Evolutionary conservation across 2,888 invertebrate species (phyloP).

Genomic region (Ephialtes manifestator): DNA sequence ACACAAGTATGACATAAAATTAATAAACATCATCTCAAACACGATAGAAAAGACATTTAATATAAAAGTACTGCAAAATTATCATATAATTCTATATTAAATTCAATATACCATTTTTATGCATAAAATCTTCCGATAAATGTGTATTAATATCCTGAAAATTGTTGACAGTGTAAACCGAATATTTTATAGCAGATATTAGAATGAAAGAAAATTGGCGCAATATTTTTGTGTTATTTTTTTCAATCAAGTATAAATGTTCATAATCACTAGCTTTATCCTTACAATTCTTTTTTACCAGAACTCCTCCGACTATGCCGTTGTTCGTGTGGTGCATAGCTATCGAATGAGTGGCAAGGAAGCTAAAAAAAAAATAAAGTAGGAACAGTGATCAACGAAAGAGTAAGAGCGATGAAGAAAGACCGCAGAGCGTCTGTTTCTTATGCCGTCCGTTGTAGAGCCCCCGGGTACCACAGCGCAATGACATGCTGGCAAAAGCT

Average conservation of each 20-base stretch:
- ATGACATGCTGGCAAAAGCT: constrained; percentile 82
- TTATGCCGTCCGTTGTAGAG: constrained; percentile 71
- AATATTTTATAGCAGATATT: too few relatives aligned
- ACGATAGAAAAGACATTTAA: too few relatives aligned
- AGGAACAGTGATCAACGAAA: constrained; percentile 34
- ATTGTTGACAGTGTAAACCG: too few relatives aligned
- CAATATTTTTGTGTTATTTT: background rate
- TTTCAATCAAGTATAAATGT: background rate
- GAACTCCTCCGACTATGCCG: background rate
- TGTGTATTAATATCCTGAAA: too few relatives aligned
- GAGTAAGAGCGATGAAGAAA: constrained; percentile 67
- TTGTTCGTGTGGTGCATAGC: background rate
- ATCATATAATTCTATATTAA: too few relatives aligned
- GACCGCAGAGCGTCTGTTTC: constrained; percentile 71
- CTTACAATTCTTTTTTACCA: background rate
- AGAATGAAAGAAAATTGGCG: too few relatives aligned
- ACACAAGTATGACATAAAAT: too few relatives aligned
- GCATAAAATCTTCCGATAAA: too few relatives aligned
- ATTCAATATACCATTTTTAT: too few relatives aligned
- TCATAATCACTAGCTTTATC: background rate
- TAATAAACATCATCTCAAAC: too few relatives aligned
- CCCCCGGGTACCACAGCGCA: constrained; percentile 77
- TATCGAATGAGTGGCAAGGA: constrained; percentile 17
- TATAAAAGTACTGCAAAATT: too few relatives aligned
- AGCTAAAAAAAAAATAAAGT: constrained; percentile 34